Evolutionary conservation across 2,797 vertebrate species (phyloP), one percentile per base, ranked within the genome.

Genomic region (Poecile montanus): DNA sequence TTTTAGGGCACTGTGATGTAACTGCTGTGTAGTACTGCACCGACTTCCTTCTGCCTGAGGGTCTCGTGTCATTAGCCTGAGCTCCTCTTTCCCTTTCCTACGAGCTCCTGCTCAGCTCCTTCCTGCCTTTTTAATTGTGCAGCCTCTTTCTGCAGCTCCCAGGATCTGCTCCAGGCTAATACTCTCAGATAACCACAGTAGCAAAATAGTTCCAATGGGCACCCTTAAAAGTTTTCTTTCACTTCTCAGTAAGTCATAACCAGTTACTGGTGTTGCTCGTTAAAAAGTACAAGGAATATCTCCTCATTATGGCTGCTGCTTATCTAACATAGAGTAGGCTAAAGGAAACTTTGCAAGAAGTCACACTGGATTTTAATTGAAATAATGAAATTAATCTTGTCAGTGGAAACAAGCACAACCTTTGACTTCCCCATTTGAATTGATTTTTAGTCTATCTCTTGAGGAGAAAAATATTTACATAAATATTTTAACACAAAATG

Each of bases 161-260:
- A 71, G 76, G 74, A 84, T 38, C 62, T 90, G 92, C 91, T 88
- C 74, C 91, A 74, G 92, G 88, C 91, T 94, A 93, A 95, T 82
- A 90, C 54, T 71, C 94, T 90, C 92, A 84, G 73, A 95, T 84
- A 93, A 81, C 67, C 2, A 0, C 56, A 51, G 63, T 0, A 88
- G 71, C 54, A 86, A 90, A 71, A 70, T 3, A 86, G 77, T 91
- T 96, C 94, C 88, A 96, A 10, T 91, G 87, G 91, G 92, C 92
- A 95, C 70, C 92, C 92, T 94, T 95, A 93, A 91, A 96, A 92
- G 92, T 96, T 97, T 91, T 62, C 79, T 79, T 84, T 72, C 48
- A 36, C 89, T 92, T 80, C 40, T 84, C 76, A 56, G 17, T 66
- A 70, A 91, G 44, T 73, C 91, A 38, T 54, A 92, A 38, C 56